Conservation (phyloP, 2,113 vertebrate genomes). For the Eclectus roratus region DNA sequence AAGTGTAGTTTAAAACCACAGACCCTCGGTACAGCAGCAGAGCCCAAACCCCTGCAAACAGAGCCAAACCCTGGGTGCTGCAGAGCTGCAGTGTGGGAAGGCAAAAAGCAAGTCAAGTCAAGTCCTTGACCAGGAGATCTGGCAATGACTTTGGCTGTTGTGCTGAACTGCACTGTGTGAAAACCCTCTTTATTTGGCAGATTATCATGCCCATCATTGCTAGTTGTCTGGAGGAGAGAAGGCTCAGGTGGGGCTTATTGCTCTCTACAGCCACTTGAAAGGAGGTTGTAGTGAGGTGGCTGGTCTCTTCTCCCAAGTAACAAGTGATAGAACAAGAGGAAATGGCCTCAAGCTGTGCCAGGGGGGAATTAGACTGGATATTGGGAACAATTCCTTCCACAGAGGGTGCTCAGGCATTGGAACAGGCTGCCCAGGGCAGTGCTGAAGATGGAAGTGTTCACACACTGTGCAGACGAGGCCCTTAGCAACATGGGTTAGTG, state of each 20-base stretch:
- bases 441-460: not conserved
- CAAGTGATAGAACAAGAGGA: not conserved
- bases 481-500: not conserved
- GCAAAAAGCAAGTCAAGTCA: fast-evolving
- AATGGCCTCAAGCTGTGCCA: not conserved
- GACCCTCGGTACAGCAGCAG: not conserved
- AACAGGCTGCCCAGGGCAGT: not conserved
- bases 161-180: not conserved
- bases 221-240: not conserved
- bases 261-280: not conserved
- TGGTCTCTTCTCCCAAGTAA: not conserved
- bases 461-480: not conserved
- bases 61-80: not conserved
- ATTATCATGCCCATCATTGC: not conserved
- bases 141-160: not conserved
- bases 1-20: not conserved
- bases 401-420: not conserved
- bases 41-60: not conserved
- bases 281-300: not conserved
- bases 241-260: not conserved
- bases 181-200: not conserved
- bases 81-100: not conserved
- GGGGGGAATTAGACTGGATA: not conserved
- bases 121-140: not conserved
- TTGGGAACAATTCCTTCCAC: not conserved